Conservation (phyloP, 2,888 invertebrate genomes). For the Cantharis lateralis region DNA sequence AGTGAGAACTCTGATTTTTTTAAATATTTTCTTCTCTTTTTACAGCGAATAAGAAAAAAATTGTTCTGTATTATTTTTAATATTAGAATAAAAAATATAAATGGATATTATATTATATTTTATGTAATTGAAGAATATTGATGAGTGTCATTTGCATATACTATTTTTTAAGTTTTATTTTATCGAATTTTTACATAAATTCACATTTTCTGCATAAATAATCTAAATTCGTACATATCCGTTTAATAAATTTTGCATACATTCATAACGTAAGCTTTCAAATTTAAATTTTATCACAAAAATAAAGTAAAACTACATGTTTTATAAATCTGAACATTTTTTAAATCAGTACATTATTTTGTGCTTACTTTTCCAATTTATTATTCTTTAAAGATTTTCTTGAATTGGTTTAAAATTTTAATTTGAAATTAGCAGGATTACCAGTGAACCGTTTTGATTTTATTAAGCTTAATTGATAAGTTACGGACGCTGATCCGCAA, state of each 20-base stretch:
- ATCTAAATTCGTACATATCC: background rate
- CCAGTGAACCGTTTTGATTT: background rate
- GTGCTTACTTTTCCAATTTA: background rate
- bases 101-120: no score
- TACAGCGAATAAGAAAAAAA: no score
- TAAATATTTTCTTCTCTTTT: no score
- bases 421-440: background rate
- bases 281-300: background rate
- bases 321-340: background rate
- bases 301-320: background rate
- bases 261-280: background rate
- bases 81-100: no score
- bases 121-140: background rate
- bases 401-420: no score
- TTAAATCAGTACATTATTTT: background rate
- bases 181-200: background rate
- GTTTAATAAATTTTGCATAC: background rate
- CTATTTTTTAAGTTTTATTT: background rate
- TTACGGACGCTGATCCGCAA: background rate
- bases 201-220: background rate
- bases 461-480: background rate
- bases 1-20: no score
- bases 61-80: no score
- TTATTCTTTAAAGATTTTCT: background rate
- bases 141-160: background rate